phyloP scores from a whole-genome alignment of 2,888 invertebrate genomes.

The Globia sparganii region DNA sequence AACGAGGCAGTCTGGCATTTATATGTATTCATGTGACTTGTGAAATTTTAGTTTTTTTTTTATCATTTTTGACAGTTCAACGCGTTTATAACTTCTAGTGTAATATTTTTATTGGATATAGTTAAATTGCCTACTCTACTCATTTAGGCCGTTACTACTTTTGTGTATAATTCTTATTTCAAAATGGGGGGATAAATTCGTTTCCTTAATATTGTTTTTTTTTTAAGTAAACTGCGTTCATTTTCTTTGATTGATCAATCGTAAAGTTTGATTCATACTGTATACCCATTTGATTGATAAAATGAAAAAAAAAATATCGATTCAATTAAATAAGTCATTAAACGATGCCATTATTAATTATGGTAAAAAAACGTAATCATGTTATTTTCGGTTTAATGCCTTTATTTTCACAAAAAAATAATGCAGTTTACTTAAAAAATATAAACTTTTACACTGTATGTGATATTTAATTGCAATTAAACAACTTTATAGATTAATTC shows the following conservation, averaged over 20 bases:
- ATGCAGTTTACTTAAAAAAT: slow-evolving; percentile 39
- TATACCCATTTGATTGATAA: background rate
- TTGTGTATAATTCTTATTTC: slow-evolving; percentile 51
- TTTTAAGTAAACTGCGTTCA: slow-evolving; percentile 36
- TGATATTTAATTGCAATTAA: slow-evolving; percentile 13
- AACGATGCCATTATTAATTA: slow-evolving; percentile 8
- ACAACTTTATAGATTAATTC: slow-evolving; percentile 12
- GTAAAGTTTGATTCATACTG: background rate
- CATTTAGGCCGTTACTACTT: slow-evolving; percentile 73
- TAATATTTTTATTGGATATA: slow-evolving; percentile 41
- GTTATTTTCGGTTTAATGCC: no score
- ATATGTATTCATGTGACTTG: background rate
- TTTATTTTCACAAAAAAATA: background rate
- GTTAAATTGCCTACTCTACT: slow-evolving; percentile 59
- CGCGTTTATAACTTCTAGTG: slow-evolving; percentile 25
- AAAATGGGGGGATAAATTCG: slow-evolving; percentile 70
- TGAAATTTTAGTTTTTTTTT: background rate
- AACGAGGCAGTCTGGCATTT: background rate
- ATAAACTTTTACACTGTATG: slow-evolving; percentile 18
- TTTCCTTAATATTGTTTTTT: slow-evolving; percentile 44
- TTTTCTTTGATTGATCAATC: slow-evolving; percentile 1
- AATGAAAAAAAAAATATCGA: background rate
- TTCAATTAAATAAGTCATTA: slow-evolving; percentile 18
- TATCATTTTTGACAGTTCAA: slow-evolving; percentile 25
- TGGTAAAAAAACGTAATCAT: background rate